phyloP scores from a whole-genome alignment of 2,888 invertebrate species.

The Eilema depressum region DNA sequence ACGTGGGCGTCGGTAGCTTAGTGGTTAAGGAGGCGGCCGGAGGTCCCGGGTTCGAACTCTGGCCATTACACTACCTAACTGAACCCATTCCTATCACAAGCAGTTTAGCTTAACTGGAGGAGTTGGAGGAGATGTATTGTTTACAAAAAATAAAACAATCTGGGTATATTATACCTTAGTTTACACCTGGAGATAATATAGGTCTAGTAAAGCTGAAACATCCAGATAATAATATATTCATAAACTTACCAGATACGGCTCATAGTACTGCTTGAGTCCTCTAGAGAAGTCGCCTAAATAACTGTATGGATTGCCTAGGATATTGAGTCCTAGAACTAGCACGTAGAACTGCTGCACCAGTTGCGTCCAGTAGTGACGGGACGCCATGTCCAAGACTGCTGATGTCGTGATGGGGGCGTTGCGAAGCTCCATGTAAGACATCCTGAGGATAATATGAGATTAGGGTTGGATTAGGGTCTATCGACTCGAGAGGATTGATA shows the following conservation, averaged over 20 bases:
- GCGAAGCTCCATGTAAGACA: constrained; percentile 89
- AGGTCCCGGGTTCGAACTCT: too few relatives aligned
- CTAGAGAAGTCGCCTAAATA: constrained; percentile 88
- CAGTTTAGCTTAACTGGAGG: too few relatives aligned
- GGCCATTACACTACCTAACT: too few relatives aligned
- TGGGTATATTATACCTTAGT: not conserved
- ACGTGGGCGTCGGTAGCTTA: too few relatives aligned
- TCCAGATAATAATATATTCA: not conserved
- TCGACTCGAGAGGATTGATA: too few relatives aligned
- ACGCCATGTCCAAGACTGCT: constrained; percentile 84
- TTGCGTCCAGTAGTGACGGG: constrained; percentile 90
- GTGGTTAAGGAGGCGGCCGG: too few relatives aligned
- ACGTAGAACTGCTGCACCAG: constrained; percentile 94
- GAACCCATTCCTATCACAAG: too few relatives aligned
- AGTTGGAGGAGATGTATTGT: too few relatives aligned
- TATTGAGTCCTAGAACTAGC: constrained; percentile 91
- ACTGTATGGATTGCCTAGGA: constrained; percentile 93
- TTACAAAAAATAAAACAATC: too few relatives aligned
- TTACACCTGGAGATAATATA: not conserved
- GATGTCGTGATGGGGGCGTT: constrained; percentile 84
- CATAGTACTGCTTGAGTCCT: constrained; percentile 88
- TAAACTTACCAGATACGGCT: constrained; percentile 87
- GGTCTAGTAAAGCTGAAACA: not conserved
- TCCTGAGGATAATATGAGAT: constrained; percentile 74
- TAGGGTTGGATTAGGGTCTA: too few relatives aligned